Base-by-base conservation (phyloP, 2,113 vertebrate genomes). In the Zosterops lateralis region DNA sequence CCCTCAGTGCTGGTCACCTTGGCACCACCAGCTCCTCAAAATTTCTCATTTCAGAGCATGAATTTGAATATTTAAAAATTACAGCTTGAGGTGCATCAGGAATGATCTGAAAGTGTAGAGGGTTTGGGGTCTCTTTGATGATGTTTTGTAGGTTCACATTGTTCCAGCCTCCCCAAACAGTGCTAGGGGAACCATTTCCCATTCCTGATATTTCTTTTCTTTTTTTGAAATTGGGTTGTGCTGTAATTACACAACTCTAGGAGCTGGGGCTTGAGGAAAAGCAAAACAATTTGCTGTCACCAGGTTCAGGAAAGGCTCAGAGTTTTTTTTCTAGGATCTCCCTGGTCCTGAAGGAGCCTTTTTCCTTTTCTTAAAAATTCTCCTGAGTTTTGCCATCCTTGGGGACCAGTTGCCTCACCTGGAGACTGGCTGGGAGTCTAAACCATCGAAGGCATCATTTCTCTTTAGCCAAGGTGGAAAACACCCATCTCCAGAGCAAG, bases 71-170 rank as follows among this genome's bases (percentile, higher is more conserved):
- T 21, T 40, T 17, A 42, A 17, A 56, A 47, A 34, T 4, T 44
- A 4, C 45, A 65, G 53, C 26, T 32, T 15, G 28, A 28, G 34
- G 28, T 38, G 45, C 1, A 1, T 19, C 31, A 19, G n/a, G 31
- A 74, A 68, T 44, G 18, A 25, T 42, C 53, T 56, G 53, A 19
- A 88, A 64, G 50, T 1, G 36, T 28, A 12, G 29, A 48, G 22
- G 15, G 6, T 0, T 40, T 70, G 12, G 26, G 32, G 25, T 20
- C 53, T 62, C 78, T 60, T 56, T 81, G 29, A 5, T 81, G 45
- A 7, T 34, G 10, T 26, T 58, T 80, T 54, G 19, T 12, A 38
- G 31, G 17, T 25, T 92, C 20, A 2, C 0, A 0, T 34, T 66
- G 8, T 74, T 92, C 72, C 51, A 87, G 51, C n/a, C 42, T 73